Base-by-base conservation (phyloP, 2,797 vertebrate genomes). In the Hyperoplus lanceolatus region DNA sequence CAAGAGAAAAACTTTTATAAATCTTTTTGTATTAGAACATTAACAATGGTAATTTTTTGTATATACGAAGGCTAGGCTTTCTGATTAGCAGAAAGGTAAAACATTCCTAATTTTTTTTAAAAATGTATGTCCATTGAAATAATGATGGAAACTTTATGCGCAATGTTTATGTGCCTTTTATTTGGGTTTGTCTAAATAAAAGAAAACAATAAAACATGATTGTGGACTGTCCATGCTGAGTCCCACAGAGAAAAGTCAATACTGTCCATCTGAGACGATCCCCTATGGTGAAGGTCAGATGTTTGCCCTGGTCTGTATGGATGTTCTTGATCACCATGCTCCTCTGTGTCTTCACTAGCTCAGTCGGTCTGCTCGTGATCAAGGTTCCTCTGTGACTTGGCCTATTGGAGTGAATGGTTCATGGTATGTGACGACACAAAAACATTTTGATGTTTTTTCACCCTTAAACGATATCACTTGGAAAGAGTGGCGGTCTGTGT, bases 141-240 rank as follows among this genome's bases (percentile, higher is more conserved):
- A 96, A 97, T 96, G 96, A 97, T 97, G 97, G 97, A 97, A 97
- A 97, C 96, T 97, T 96, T 29, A 96, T 96, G 96, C 95, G 95
- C 96, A 96, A 96, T 97, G 97, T 98, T 97, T 93, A 94, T 97
- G 97, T 97, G 96, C 97, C 97, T 98, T 98, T 98, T 98, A 97
- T 97, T 98, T 98, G 97, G 97, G 95, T 97, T 97, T 96, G 97
- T 98, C 97, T 98, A 96, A 99, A 98, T 98, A 98, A 98, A 98
- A 96, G 97, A 96, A 96, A 97, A 96, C 94, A 83, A 86, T 94
- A 83, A 91, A 93, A 90, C 89, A 88, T 88, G 77, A 84, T 81
- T 84, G 79, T 79, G 81, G 80, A 72, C 80, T 73, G 72, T 90
- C 84, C 61, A 68, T 89, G 51, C 48, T 75, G 14, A 69, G 72